A percentile compares a stretch with the other conserved stretches of the same genome.
Evolutionary conservation across 2,113 vertebrate genomes (phyloP).

Genomic region (Eulemur macaco): DNA sequence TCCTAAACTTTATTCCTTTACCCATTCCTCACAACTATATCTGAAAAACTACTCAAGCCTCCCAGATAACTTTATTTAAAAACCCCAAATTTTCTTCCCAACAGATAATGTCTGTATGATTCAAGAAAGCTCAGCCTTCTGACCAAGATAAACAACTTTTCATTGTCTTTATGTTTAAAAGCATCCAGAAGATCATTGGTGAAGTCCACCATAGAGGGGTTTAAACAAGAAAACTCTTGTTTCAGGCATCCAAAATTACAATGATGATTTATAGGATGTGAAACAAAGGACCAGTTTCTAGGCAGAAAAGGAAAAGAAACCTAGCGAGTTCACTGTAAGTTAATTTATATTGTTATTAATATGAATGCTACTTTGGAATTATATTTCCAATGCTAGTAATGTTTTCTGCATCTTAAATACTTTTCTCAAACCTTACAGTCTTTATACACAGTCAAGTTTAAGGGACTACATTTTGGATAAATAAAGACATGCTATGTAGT

Average conservation of each 20-base stretch:
- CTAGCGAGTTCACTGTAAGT: background rate
- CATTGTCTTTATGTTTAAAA: background rate
- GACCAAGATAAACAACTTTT: background rate
- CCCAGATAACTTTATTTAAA: background rate
- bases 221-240: background rate
- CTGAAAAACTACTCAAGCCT: background rate
- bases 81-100: background rate
- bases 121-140: background rate
- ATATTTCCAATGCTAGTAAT: background rate
- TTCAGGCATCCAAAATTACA: background rate
- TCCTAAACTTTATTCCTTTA: background rate
- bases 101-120: background rate
- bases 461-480: background rate
- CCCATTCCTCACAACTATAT: background rate
- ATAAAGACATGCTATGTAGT: background rate
- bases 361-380: background rate
- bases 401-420: background rate
- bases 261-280: background rate
- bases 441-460: background rate
- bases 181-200: background rate
- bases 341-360: conserved; percentile 12
- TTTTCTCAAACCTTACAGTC: background rate
- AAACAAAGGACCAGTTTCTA: conserved; percentile 1
- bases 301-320: conserved; percentile 3
- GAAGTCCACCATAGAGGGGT: background rate